A percentile compares a stretch with the other conserved stretches of the same genome.
phyloP scores from a whole-genome alignment of 53 echinoderm and acorn worm species.

The Antedon mediterranea region DNA sequence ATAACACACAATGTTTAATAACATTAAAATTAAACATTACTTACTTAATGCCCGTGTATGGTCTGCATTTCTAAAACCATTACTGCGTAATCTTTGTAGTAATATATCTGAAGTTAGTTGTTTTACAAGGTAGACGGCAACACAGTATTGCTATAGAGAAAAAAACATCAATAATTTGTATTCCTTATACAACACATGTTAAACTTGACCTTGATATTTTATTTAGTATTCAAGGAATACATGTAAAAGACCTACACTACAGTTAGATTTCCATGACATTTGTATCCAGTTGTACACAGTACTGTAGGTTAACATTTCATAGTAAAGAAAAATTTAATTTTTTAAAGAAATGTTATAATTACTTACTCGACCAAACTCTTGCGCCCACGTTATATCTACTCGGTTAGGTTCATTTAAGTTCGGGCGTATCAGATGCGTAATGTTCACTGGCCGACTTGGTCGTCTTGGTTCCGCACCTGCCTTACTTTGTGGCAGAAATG shows the following conservation, averaged over 20 bases:
- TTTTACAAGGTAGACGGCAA: slow-evolving; percentile 66
- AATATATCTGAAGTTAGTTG: slow-evolving; percentile 78
- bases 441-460: slow-evolving; percentile 82
- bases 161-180: too few species aligned
- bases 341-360: neutral
- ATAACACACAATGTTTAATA: too few species aligned
- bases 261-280: too few species aligned
- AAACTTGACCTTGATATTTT: too few species aligned
- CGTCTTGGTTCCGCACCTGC: slow-evolving; percentile 82
- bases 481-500: slow-evolving; percentile 88
- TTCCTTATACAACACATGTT: too few species aligned
- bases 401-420: slow-evolving; percentile 79
- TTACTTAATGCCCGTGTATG: slow-evolving; percentile 91
- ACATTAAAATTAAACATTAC: slow-evolving; percentile 5
- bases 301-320: too few species aligned
- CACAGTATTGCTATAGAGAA: slow-evolving; percentile 66
- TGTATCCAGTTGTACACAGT: too few species aligned
- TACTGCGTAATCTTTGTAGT: slow-evolving; percentile 51
- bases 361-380: slow-evolving; percentile 85
- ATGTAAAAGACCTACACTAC: too few species aligned
- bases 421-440: slow-evolving; percentile 66
- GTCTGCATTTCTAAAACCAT: slow-evolving; percentile 74
- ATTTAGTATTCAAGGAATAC: too few species aligned
- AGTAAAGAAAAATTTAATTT: neutral
- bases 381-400: slow-evolving; percentile 82